Base-by-base conservation (phyloP, 2,888 invertebrate genomes). In the Andrena fulva region DNA sequence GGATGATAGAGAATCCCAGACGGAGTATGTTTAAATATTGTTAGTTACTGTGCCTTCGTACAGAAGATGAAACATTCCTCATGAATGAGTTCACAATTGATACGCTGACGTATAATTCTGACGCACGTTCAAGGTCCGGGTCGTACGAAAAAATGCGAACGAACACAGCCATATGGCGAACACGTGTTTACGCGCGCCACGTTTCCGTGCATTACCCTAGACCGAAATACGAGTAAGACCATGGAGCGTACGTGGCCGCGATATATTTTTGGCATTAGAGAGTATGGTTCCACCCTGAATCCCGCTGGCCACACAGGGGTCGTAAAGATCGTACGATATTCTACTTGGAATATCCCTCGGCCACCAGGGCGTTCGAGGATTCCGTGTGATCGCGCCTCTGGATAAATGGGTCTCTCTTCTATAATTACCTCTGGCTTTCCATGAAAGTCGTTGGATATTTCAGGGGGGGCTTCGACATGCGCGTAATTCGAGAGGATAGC, bases 111-210 rank as follows among this genome's bases (percentile, higher is more conserved):
- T 16, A 12, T 10, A 24, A 60, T 33, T 27, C 62, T 71, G 78
- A 64, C 74, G 63, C 42, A 42, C 72, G 83, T 85, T 89, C 88
- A 89, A 89, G 90, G 90, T 90, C 90, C 85, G 85, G 78, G 62
- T 79, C 72, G 56, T 33, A 66, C 7, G 63, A 72, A 82, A 85
- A 87, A 87, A 77, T 85, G 1, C 29, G 29, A 24, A 60, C 75
- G 63, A 33, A 60, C 27, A 33, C 31, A 24, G 82, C 82, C 90
- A 89, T 85, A 84, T 89, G 90, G 85, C 69, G 72, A 68, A 78
- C 90, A 89, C 84, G 90, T 90, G 90, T 90, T 83, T 77, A 74
- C 84, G 42, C 35, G 59, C 54, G 66, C 16, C 62, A 35, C 75
- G 73, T 82, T 83, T 84, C 78, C 71, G 80, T 79, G 80, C 80